Base-by-base conservation (phyloP, 2,888 invertebrate species). In the Colostygia pectinataria region DNA sequence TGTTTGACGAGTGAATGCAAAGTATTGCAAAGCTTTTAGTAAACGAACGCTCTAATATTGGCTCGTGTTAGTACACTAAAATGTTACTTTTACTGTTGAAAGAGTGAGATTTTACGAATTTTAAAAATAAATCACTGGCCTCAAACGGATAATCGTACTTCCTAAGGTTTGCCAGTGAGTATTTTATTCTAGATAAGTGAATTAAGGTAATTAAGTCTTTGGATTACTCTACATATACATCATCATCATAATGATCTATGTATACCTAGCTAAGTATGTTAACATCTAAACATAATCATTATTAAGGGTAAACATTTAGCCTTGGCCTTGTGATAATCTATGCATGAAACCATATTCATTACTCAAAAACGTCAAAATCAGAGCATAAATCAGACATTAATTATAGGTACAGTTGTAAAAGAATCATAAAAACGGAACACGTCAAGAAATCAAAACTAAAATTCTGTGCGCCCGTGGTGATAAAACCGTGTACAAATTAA, bases 21-120 rank as follows among this genome's bases (percentile, higher is more conserved):
- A 53, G 58, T 50, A 60, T 73, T 68, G 70, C 58, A 58, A 66
- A 51, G 59, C 54, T 63, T 73, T 74, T 68, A 69, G 71, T 72
- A 71, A 80, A 74, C 66, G 65, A 71, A 74, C 62, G 62, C 71
- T 66, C 68, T 75, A 76, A 81, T 74, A 61, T 53, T 66, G 68
- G 66, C 48, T 66, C 71, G 71, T 72, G 79, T 80, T 77, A 71
- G 70, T 79, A 79, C 79, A 77, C 76, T 85, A 81, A 87, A 86
- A 88, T 87, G 85, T 87, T 87, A 81, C 81, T 77, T 89, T 90
- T 87, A 88, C 79, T 75, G 76, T 83, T 80, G 67, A 66, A 84
- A 83, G 77, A 88, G 85, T 88, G 89, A 84, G 84, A 83, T 80
- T 89, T 89, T 88, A 90, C 71, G 89, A 82, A 77, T 83, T 73